These are phyloP conservation scores for Popillia japonica DNA, from an alignment of 1,140 invertebrate species.

Conservation along the genomic window DNA sequence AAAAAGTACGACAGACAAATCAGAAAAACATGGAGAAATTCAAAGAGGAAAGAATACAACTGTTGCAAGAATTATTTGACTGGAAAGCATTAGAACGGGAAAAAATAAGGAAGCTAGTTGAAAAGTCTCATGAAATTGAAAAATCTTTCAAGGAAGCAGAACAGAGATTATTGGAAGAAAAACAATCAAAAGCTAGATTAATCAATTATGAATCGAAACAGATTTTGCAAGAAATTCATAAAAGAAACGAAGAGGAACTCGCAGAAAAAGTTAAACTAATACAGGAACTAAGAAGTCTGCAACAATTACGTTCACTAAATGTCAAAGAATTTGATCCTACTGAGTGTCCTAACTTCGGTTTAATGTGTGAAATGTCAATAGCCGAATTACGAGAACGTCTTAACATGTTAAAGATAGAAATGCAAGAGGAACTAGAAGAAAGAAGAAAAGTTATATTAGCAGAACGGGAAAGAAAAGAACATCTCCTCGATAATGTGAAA, in stretches of 20 bases:
- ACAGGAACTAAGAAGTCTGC: slow-evolving; percentile 65
- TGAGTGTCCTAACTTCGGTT: slow-evolving; percentile 63
- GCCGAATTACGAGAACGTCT: slow-evolving; percentile 65
- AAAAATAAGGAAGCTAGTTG: slow-evolving; percentile 60
- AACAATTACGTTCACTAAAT: slow-evolving; percentile 49
- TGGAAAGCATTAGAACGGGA: slow-evolving; percentile 62
- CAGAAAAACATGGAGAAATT: slow-evolving; percentile 63
- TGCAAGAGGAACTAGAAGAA: slow-evolving; percentile 63
- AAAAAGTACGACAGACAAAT: slow-evolving; percentile 60
- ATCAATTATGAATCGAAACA: slow-evolving; percentile 61
- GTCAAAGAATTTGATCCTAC: slow-evolving; percentile 64
- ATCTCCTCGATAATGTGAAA: slow-evolving; percentile 53
- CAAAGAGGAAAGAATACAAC: slow-evolving; percentile 60
- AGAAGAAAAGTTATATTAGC: slow-evolving; percentile 55
- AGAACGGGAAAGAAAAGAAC: slow-evolving; percentile 51
- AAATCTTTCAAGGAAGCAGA: slow-evolving; percentile 61
- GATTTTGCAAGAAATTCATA: slow-evolving; percentile 58
- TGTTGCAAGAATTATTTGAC: slow-evolving; percentile 62
- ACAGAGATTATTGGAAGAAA: slow-evolving; percentile 59
- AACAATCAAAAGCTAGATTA: slow-evolving; percentile 60
- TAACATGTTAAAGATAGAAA: slow-evolving; percentile 60
- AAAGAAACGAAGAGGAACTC: slow-evolving; percentile 63
- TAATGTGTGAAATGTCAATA: slow-evolving; percentile 69
- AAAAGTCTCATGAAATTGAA: slow-evolving; percentile 62
- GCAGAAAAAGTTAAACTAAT: slow-evolving; percentile 63